Evolutionary conservation across 2,797 vertebrate genomes (phyloP).

Genomic region (Apogon hyalosoma): DNA sequence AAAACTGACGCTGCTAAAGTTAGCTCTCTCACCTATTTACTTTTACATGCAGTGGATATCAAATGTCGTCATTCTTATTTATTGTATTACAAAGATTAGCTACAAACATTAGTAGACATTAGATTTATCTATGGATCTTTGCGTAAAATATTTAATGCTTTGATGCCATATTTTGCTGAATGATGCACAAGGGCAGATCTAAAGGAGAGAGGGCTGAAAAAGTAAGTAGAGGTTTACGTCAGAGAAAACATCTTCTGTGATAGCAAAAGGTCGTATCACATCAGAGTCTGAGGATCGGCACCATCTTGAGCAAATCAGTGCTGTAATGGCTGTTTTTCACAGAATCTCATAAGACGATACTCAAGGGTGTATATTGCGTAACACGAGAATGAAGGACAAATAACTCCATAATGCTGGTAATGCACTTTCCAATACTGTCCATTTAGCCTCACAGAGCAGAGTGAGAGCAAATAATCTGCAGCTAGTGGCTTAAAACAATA

Average conservation of each 20-base stretch:
- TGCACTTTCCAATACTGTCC: constrained; percentile 25
- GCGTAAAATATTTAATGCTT: neutral
- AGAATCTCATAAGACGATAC: constrained; percentile 4
- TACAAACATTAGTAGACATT: neutral
- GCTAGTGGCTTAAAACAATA: constrained; percentile 41
- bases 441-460: constrained; percentile 17
- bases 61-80: neutral
- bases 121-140: neutral
- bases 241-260: neutral
- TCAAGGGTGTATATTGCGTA: constrained; percentile 3
- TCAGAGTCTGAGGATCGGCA: neutral
- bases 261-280: constrained; percentile 7
- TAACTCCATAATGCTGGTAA: constrained; percentile 24
- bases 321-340: constrained; percentile 11
- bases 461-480: constrained; percentile 24
- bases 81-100: no score
- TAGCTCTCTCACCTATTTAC: neutral
- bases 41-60: neutral
- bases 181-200: neutral
- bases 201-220: neutral
- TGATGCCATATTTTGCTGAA: neutral
- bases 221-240: neutral
- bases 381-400: constrained; percentile 11
- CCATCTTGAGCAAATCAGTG: constrained; percentile 3
- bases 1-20: neutral